A percentile compares a stretch with the other conserved stretches of the same genome.
phyloP scores from a whole-genome alignment of 2,797 vertebrate genomes.

The Sebastes steindachneri region DNA sequence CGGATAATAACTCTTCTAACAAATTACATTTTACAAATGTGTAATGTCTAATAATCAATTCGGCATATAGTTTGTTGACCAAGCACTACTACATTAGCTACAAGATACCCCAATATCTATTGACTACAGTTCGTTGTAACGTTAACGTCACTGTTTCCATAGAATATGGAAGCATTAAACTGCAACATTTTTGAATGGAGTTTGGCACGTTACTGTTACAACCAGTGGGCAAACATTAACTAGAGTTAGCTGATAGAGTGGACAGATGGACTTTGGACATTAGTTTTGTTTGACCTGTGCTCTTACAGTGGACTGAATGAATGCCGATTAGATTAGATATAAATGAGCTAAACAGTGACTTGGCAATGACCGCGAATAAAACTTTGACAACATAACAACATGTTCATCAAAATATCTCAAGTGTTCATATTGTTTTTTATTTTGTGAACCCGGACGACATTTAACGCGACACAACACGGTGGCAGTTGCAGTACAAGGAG shows the following conservation, averaged over 20 bases:
- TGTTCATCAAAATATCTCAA: neutral
- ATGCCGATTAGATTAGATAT: slow-evolving; percentile 4
- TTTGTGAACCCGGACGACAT: slow-evolving; percentile 12
- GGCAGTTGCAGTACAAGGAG: neutral
- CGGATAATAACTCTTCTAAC: neutral
- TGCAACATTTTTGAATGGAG: neutral
- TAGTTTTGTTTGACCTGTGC: neutral
- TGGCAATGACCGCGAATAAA: neutral
- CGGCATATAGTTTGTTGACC: neutral
- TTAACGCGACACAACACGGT: slow-evolving; percentile 30
- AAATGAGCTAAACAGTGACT: neutral
- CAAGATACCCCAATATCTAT: neutral
- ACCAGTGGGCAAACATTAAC: neutral
- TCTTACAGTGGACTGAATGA: neutral
- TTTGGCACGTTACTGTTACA: neutral
- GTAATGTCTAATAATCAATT: neutral
- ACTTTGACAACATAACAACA: neutral
- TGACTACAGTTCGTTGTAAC: too few relatives aligned
- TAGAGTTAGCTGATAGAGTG: neutral
- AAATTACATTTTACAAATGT: neutral
- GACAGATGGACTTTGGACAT: slow-evolving; percentile 20
- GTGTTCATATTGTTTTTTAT: neutral
- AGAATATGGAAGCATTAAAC: neutral
- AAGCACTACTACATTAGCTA: neutral
- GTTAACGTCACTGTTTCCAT: neutral